Conservation (phyloP, 1,140 invertebrate species). For the Zophobas morio region DNA sequence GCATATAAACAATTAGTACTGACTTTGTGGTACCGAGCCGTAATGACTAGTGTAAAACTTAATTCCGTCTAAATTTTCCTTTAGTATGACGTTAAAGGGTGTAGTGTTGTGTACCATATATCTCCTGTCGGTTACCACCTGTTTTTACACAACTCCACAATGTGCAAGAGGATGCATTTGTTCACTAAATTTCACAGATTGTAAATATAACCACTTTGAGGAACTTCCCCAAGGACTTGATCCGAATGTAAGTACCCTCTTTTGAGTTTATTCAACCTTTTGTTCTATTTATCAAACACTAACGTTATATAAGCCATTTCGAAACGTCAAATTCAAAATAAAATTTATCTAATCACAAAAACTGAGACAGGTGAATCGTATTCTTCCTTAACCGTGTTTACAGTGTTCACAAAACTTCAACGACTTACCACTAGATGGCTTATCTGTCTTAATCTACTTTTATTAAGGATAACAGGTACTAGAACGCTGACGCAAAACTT, state of each 20-base stretch:
- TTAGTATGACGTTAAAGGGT: conserved; percentile 27
- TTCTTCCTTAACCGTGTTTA: conserved; percentile 3
- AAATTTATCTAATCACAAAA: background rate
- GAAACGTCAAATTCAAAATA: background rate
- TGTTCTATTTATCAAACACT: no score
- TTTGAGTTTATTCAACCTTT: no score
- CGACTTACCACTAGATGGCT: conserved; percentile 39
- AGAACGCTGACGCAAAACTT: no score
- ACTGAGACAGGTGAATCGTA: background rate
- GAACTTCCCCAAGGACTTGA: conserved; percentile 52
- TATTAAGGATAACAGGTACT: conserved; percentile 22
- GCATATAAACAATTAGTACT: conserved; percentile 18
- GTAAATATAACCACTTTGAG: conserved; percentile 46
- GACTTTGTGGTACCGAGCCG: background rate
- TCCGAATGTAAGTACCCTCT: conserved; percentile 50
- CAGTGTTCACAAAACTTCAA: conserved; percentile 4
- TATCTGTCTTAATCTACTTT: background rate
- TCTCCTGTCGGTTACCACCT: conserved; percentile 1
- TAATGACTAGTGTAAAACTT: conserved; percentile 7
- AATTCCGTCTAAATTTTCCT: conserved; percentile 14
- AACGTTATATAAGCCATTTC: no score
- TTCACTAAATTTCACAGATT: conserved; percentile 44
- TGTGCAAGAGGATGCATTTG: conserved; percentile 55
- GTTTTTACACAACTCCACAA: conserved; percentile 4
- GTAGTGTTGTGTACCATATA: conserved; percentile 40